Percentiles rank a stretch among this genome's conserved stretches.
Conservation (phyloP, 2,113 vertebrate genomes). For the Grus americana region DNA sequence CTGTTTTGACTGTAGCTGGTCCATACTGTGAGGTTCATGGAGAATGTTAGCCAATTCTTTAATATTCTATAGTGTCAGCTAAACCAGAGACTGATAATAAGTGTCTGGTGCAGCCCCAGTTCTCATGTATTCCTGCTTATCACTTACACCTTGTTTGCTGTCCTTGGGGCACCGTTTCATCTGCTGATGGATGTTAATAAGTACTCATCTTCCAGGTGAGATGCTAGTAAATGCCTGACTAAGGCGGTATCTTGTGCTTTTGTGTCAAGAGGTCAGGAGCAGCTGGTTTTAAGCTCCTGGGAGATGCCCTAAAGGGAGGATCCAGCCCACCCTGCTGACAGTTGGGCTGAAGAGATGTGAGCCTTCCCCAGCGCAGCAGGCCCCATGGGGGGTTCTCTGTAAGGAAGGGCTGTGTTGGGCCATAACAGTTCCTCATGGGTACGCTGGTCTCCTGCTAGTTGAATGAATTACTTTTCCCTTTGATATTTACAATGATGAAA, state of each 20-base stretch:
- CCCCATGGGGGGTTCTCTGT: neutral
- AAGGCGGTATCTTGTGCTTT: neutral
- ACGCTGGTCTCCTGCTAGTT: neutral
- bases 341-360: neutral
- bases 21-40: neutral
- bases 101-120: neutral
- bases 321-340: neutral
- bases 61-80: neutral
- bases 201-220: neutral
- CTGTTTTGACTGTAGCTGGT: neutral
- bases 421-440: rapidly evolving
- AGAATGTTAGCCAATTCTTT: neutral
- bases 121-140: neutral
- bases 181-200: neutral
- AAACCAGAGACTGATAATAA: neutral
- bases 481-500: neutral
- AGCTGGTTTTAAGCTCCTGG: neutral
- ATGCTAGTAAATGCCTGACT: neutral
- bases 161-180: neutral
- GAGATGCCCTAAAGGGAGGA: neutral
- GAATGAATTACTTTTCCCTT: neutral
- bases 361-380: neutral
- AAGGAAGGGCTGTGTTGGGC: neutral
- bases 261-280: neutral
- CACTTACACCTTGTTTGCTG: neutral